Base-by-base conservation (phyloP, 2,113 vertebrate genomes). In the Tyrannus savana region DNA sequence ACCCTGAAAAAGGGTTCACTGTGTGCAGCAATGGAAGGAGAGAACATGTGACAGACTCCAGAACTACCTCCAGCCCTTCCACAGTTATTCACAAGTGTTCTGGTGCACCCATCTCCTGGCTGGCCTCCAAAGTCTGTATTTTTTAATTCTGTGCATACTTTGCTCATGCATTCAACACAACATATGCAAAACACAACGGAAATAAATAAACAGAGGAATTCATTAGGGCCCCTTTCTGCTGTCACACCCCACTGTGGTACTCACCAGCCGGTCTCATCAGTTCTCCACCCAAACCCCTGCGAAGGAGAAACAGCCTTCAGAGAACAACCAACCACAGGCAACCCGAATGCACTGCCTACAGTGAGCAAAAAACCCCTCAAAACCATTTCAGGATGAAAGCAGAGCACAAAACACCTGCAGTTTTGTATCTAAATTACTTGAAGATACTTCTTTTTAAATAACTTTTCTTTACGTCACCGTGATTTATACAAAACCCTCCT, bases 261-360 rank as follows among this genome's bases (percentile, higher is more conserved):
- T 89, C 95, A 99, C 99, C 98, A 96, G 99, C 99, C 52, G 98
- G 98, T 95, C 98, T 98, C 99, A 99, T 99, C 56, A 99, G 97
- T 14, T 99, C 98, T 96, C 99, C 99, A 83, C 99, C 99, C 31
- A 99, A 98, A 24, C 99, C 99, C 98, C 99, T 99, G 75, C 31
- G 97, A 98, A 97, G 88, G 25, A 90, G 50, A 87, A 28, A 95
- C 22, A 96, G 64, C 53, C 30, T 71, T 91, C 74, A 92, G 77
- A 93, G 6, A 72, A 63, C 8, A 47, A 39, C 14, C 58, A 30
- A 72, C 3, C 71, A 63, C 44, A 52, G 37, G 47, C 46, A 50
- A 18, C 12, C 27, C 0, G 3, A 41, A 33, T 9, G n/a, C 5
- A 56, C 0, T 35, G 55, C 19, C 44, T 31, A 17, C 0, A 37